Evolutionary conservation across 2,888 invertebrate species (phyloP).

Genomic region (Mythimna vitellina): DNA sequence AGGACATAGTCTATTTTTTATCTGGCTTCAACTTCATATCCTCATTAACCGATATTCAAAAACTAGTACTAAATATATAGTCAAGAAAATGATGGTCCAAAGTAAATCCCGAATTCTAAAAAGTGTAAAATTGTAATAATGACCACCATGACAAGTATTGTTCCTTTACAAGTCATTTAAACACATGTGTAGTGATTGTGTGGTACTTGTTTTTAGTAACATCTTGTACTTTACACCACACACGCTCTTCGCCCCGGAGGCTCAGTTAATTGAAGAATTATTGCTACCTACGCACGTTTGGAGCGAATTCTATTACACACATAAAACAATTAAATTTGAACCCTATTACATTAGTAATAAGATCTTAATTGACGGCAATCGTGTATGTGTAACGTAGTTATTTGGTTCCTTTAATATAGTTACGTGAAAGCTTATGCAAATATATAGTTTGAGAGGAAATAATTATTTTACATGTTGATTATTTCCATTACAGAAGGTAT

Average conservation of each 20-base stretch:
- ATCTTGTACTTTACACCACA: slow-evolving; percentile 41
- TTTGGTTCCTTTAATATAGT: slow-evolving; percentile 53
- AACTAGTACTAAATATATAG: too few relatives aligned
- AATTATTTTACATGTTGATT: slow-evolving; percentile 8
- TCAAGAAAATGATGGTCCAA: too few relatives aligned
- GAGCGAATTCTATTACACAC: slow-evolving; percentile 70
- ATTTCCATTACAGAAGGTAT: too few relatives aligned
- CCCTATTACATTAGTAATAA: slow-evolving; percentile 59
- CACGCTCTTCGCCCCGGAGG: slow-evolving; percentile 61
- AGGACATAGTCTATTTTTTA: too few relatives aligned
- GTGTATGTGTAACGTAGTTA: slow-evolving; percentile 27
- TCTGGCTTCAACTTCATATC: too few relatives aligned
- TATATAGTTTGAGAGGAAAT: slow-evolving; percentile 54
- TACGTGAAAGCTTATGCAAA: slow-evolving; percentile 58
- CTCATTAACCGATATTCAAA: too few relatives aligned
- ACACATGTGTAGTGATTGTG: too few relatives aligned
- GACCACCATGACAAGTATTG: too few relatives aligned
- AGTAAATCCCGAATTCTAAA: too few relatives aligned
- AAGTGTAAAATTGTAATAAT: too few relatives aligned
- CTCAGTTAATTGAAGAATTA: slow-evolving; percentile 84
- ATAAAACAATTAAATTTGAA: slow-evolving; percentile 63
- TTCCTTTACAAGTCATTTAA: too few relatives aligned
- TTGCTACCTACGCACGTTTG: slow-evolving; percentile 77
- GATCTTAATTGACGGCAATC: slow-evolving; percentile 47
- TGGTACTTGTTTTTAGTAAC: too few relatives aligned